phyloP scores from a whole-genome alignment of 2,113 vertebrate species.

The Hypocryptadius cinnamomeus region DNA sequence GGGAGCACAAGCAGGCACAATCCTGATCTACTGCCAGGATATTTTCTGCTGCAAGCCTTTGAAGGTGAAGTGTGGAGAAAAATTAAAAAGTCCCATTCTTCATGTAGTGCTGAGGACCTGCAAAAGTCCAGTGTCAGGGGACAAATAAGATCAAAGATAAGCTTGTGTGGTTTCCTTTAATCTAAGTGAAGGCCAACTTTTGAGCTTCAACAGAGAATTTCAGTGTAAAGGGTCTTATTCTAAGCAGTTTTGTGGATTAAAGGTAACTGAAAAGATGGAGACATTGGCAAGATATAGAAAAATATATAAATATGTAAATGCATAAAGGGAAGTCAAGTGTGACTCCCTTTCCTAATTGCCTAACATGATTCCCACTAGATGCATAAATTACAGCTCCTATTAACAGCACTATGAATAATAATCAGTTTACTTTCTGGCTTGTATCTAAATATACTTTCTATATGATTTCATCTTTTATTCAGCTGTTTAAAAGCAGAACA shows the following conservation, averaged over 20 bases:
- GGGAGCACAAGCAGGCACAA: background rate
- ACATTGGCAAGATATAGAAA: conserved; percentile 36
- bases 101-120: background rate
- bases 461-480: conserved; percentile 85
- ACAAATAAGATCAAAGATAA: background rate
- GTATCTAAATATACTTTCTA: conserved; percentile 81
- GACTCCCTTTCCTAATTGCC: conserved; percentile 74
- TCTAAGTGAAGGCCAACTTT: background rate
- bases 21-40: background rate
- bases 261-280: conserved; percentile 35
- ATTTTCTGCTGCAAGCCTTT: background rate
- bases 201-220: background rate
- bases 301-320: conserved; percentile 64
- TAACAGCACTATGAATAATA: conserved; percentile 79
- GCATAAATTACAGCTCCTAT: conserved; percentile 76
- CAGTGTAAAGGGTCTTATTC: background rate
- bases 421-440: conserved; percentile 79
- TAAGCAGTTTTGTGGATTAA: conserved; percentile 4
- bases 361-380: conserved; percentile 72
- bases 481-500: conserved; percentile 79
- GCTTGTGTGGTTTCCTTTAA: background rate
- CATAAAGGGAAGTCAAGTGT: conserved; percentile 68
- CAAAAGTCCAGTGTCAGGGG: background rate
- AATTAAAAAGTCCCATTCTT: background rate
- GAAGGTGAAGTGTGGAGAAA: background rate